These are phyloP conservation scores for Nysson spinosus DNA, from an alignment of 2,888 invertebrate genomes.

Conservation along the genomic window DNA sequence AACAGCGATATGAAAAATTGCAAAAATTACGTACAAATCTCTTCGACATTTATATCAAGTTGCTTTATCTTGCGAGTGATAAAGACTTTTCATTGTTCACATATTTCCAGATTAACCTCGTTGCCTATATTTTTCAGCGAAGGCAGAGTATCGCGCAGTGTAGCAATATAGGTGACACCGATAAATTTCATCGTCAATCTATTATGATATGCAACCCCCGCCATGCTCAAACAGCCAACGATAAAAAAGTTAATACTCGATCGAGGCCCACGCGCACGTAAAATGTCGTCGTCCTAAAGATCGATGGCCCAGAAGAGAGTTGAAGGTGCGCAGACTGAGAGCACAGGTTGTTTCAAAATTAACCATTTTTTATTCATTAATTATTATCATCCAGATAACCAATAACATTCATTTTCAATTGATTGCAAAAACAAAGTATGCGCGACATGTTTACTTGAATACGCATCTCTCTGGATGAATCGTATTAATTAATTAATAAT, in stretches of 20 bases:
- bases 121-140: neutral
- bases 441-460: too few relatives aligned
- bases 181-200: conserved; percentile 33
- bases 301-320: conserved; percentile 27
- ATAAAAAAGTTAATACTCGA: conserved; percentile 39
- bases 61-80: neutral
- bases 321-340: neutral
- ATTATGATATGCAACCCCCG: conserved; percentile 35
- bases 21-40: too few relatives aligned
- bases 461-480: too few relatives aligned
- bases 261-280: conserved; percentile 17
- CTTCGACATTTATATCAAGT: conserved; percentile 11
- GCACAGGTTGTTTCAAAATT: conserved; percentile 15
- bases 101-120: conserved; percentile 17
- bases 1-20: too few relatives aligned
- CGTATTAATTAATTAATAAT: too few relatives aligned
- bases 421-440: too few relatives aligned
- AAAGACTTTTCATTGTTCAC: conserved; percentile 9
- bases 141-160: neutral
- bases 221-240: conserved; percentile 8
- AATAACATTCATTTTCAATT: too few relatives aligned
- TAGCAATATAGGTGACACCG: conserved; percentile 8
- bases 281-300: conserved; percentile 29
- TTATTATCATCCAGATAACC: neutral
- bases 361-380: too few relatives aligned